Conservation (phyloP, 2,797 vertebrate species). For the Poliocrania exsul region DNA sequence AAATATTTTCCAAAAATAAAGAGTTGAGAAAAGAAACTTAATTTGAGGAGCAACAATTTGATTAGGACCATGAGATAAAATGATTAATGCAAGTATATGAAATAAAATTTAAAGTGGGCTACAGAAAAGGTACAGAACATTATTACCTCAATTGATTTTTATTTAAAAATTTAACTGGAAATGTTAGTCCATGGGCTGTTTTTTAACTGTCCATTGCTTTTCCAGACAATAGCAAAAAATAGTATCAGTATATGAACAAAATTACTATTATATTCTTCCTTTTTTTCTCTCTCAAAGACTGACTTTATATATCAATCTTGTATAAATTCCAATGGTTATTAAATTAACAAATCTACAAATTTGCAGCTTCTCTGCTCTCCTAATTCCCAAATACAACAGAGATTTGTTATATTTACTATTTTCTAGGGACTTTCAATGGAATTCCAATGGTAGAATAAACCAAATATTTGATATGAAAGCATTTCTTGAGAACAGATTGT, state of each 20-base stretch:
- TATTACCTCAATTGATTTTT: not conserved
- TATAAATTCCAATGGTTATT: not conserved
- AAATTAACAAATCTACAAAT: not conserved
- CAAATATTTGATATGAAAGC: not conserved
- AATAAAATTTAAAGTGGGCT: not conserved
- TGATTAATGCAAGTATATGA: not conserved
- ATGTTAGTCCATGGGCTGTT: not conserved
- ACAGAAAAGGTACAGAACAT: not conserved
- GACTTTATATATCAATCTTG: not conserved
- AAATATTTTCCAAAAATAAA: not conserved
- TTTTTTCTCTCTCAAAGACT: not conserved
- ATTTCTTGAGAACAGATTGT: constrained; percentile 14
- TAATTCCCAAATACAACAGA: not conserved
- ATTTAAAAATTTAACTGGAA: not conserved
- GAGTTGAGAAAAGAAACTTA: not conserved
- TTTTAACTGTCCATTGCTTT: not conserved
- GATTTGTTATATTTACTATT: not conserved
- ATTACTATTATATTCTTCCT: not conserved
- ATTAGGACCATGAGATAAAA: not conserved
- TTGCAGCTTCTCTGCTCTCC: not conserved
- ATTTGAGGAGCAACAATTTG: not conserved
- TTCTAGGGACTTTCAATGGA: not conserved
- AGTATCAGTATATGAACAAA: not conserved
- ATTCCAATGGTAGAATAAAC: not conserved
- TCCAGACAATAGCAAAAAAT: not conserved